Conservation (phyloP, 2,888 invertebrate species). For the Nysson spinosus region DNA sequence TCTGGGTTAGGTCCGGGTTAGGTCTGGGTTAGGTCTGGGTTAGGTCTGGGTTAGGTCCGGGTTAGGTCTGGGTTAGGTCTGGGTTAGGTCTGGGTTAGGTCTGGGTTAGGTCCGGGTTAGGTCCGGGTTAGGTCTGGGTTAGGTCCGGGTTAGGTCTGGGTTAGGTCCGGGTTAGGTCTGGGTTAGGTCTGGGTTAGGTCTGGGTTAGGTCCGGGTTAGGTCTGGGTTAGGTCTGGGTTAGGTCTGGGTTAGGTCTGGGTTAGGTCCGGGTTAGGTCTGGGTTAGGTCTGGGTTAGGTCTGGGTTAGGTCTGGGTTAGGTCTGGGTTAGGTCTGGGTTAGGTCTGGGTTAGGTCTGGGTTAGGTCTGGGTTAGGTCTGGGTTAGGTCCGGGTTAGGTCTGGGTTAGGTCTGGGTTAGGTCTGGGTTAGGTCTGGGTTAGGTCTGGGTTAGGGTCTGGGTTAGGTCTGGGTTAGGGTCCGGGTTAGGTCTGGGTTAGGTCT, state of each 20-base stretch:
- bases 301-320: not conserved
- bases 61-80: not conserved
- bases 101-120: not conserved
- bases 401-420: not conserved
- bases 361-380: not conserved
- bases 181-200: not conserved
- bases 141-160: not conserved
- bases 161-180: not conserved
- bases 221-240: not conserved
- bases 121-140: not conserved
- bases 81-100: not conserved
- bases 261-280: not conserved
- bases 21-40: not conserved
- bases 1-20: not conserved
- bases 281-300: not conserved
- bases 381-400: not conserved
- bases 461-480: constrained; percentile 1
- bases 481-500: not conserved
- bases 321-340: not conserved
- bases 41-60: not conserved
- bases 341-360: not conserved
- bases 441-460: not conserved
- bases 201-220: not conserved
- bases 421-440: not conserved
- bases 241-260: not conserved